These are phyloP conservation scores for Catharus minimus DNA, from an alignment of 2,113 vertebrate species.

Conservation along the genomic window DNA sequence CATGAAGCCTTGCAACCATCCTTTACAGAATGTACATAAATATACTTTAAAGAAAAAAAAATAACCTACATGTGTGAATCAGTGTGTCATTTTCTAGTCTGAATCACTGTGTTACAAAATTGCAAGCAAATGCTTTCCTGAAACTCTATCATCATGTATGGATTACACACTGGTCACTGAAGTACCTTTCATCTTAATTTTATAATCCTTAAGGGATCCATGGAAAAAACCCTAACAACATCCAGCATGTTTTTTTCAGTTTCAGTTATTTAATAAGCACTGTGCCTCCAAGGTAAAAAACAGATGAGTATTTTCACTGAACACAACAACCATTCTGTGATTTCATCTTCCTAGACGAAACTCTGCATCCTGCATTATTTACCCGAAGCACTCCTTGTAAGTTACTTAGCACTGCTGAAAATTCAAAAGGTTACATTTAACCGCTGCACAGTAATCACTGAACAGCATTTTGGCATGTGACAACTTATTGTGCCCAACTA, in stretches of 20 bases:
- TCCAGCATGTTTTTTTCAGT: not conserved
- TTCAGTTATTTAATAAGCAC: not conserved
- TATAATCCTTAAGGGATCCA: not conserved
- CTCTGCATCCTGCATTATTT: constrained; percentile 7
- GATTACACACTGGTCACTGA: not conserved
- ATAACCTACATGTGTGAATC: constrained; percentile 6
- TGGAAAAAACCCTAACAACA: not conserved
- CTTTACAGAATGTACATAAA: not conserved
- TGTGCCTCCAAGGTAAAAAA: not conserved
- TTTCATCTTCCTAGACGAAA: constrained; percentile 41
- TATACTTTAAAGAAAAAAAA: not conserved
- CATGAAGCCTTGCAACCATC: not conserved
- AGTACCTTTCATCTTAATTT: not conserved
- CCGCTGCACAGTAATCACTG: not conserved
- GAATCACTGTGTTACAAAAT: constrained; percentile 18
- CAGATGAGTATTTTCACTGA: constrained; percentile 4
- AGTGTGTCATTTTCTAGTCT: constrained; percentile 41
- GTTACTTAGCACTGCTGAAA: not conserved
- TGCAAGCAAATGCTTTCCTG: not conserved
- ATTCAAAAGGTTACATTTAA: not conserved
- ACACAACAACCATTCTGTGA: not conserved
- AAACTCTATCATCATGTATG: constrained; percentile 6
- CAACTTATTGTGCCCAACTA: not conserved
- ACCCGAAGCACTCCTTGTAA: not conserved
- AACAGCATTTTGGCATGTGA: not conserved